Evolutionary conservation across 2,888 invertebrate genomes (phyloP), one percentile per base, ranked within the genome.

Genomic region (Chrysodeixis includens): DNA sequence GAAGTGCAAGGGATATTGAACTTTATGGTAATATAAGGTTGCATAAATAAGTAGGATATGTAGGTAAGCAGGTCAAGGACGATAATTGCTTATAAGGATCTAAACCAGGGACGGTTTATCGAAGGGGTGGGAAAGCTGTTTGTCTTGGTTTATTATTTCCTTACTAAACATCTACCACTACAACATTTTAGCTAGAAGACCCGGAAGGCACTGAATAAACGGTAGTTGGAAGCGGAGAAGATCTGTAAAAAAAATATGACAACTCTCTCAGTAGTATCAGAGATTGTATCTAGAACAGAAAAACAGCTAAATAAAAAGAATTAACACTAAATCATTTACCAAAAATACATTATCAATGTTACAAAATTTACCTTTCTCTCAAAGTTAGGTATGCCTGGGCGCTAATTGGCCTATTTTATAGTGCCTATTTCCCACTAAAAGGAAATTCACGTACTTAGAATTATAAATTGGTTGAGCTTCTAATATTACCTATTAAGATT

Each of bases 361-460:
- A 6, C 2, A 26, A 26, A 26, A 26, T 6, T 26, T 40, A n/a
- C n/a, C n/a, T 40, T n/a, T 0, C n/a, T 5, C 7, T n/a, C 5
- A 40, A 40, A 40, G 7, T 40, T 40, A 26, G 10, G 40, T 40
- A 40, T 40, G 4, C n/a, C n/a, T n/a, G n/a, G 6, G 0, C 40
- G 6, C n/a, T n/a, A n/a, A 40, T n/a, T 40, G 40, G 6, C 40
- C 40, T 40, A 40, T 40, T 40, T 40, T 6, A 40, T 40, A 40
- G 12, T 40, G 40, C 40, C 40, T 40, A 40, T 40, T 40, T 40
- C 12, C 40, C n/a, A 40, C 40, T 40, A 40, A 40, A 40, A 40
- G 40, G 40, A 40, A 40, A 40, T 40, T 40, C n/a, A 40, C 40
- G 40, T 40, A 40, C 40, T 40, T 40, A 40, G 40, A 40, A 40